These are phyloP conservation scores for Lutjanus argentimaculatus DNA, from an alignment of 2,797 vertebrate species.

Conservation along the genomic window DNA sequence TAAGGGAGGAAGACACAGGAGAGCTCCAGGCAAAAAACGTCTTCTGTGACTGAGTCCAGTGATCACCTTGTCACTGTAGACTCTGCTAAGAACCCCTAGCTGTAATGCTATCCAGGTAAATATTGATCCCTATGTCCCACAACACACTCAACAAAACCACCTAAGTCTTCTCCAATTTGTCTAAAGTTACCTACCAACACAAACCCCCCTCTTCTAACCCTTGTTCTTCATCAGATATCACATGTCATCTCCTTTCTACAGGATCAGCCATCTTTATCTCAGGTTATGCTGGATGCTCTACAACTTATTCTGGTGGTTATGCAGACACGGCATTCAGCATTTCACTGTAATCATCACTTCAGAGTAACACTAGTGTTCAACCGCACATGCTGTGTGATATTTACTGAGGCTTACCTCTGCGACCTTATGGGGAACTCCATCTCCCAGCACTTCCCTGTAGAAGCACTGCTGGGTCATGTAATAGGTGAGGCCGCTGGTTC, in stretches of 20 bases:
- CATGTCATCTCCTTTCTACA: background rate
- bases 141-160: background rate
- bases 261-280: background rate
- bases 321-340: background rate
- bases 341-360: background rate
- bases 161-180: background rate
- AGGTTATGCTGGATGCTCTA: background rate
- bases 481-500: conserved; percentile 95
- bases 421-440: conserved; percentile 97
- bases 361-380: background rate
- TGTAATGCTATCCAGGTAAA: background rate
- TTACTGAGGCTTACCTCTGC: conserved; percentile 91
- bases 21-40: background rate
- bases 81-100: background rate
- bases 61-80: background rate
- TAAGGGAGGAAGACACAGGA: conserved; percentile 4
- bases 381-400: background rate
- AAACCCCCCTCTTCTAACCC: background rate
- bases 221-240: background rate
- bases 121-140: background rate
- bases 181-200: background rate
- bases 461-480: conserved; percentile 99
- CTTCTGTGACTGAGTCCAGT: background rate
- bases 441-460: conserved; percentile 96
- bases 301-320: background rate